Conservation (phyloP, 23 tunicate genomes). For the Clavelina lepadiformis region DNA sequence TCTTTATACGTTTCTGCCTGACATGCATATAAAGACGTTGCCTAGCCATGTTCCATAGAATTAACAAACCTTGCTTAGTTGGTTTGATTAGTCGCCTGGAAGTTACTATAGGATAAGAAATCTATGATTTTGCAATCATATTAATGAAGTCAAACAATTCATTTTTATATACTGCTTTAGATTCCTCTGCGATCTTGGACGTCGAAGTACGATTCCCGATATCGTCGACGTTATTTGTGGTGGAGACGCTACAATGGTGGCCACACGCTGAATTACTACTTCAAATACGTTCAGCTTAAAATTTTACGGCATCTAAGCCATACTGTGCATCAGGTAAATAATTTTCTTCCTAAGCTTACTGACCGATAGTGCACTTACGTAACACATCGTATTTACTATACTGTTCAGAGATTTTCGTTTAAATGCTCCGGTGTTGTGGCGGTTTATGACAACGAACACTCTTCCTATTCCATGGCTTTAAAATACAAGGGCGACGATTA, state of each 20-base stretch:
- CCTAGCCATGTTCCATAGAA: too few species aligned
- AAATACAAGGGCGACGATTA: slow-evolving; percentile 33
- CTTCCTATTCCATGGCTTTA: slow-evolving; percentile 6
- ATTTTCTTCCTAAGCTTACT: too few species aligned
- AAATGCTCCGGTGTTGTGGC: slow-evolving; percentile 22
- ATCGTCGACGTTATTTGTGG: slow-evolving; percentile 16
- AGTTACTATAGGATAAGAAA: too few species aligned
- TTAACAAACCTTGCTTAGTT: too few species aligned
- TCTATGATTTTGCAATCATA: too few species aligned
- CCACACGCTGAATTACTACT: slow-evolving; percentile 6
- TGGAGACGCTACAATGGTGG: slow-evolving; percentile 16
- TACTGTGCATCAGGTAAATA: slow-evolving; percentile 12
- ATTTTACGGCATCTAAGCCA: slow-evolving; percentile 24
- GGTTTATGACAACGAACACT: slow-evolving; percentile 1
- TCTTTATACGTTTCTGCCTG: too few species aligned
- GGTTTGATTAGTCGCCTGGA: too few species aligned
- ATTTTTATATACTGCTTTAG: too few species aligned
- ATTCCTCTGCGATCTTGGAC: too few species aligned
- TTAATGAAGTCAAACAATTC: too few species aligned
- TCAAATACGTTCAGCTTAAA: slow-evolving; percentile 23
- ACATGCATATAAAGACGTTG: too few species aligned
- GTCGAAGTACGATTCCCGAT: background rate
- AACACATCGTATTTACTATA: background rate
- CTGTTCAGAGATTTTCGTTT: slow-evolving; percentile 21
- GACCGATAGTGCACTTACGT: too few species aligned